Conservation (phyloP, 2,888 invertebrate genomes). For the Athetis lepigone region DNA sequence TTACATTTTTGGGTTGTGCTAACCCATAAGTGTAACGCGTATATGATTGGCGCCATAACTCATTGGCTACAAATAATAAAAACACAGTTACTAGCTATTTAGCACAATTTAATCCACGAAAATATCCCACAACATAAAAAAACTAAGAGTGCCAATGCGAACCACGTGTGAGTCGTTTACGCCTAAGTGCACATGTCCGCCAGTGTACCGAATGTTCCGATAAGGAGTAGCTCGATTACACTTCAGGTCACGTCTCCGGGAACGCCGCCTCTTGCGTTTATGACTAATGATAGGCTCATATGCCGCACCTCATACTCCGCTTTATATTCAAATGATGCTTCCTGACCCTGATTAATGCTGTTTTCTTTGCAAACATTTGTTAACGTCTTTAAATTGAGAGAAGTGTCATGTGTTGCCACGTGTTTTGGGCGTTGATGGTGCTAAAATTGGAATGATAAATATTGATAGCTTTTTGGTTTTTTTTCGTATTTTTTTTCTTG, state of each 20-base stretch:
- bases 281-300: slow-evolving; percentile 90
- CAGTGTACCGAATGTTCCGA: slow-evolving; percentile 67
- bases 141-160: slow-evolving; percentile 34
- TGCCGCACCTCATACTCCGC: slow-evolving; percentile 78
- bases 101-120: not conserved
- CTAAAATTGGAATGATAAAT: not conserved
- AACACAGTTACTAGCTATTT: not conserved
- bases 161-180: slow-evolving; percentile 66
- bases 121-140: slow-evolving; percentile 21
- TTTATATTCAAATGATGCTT: slow-evolving; percentile 90
- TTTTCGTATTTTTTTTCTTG: not conserved
- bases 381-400: slow-evolving; percentile 78
- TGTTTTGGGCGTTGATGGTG: slow-evolving; percentile 33
- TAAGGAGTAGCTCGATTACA: slow-evolving; percentile 72
- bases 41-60: too few species aligned
- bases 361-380: slow-evolving; percentile 86
- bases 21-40: too few species aligned
- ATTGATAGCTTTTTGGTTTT: rapidly evolving
- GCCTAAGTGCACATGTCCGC: slow-evolving; percentile 76
- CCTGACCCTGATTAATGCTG: slow-evolving; percentile 88
- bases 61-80: too few species aligned
- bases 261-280: slow-evolving; percentile 80
- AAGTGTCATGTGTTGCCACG: slow-evolving; percentile 63
- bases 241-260: slow-evolving; percentile 81
- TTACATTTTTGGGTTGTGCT: too few species aligned